These are phyloP conservation scores for Uria aalge DNA, from an alignment of 2,113 vertebrate species.

Conservation along the genomic window DNA sequence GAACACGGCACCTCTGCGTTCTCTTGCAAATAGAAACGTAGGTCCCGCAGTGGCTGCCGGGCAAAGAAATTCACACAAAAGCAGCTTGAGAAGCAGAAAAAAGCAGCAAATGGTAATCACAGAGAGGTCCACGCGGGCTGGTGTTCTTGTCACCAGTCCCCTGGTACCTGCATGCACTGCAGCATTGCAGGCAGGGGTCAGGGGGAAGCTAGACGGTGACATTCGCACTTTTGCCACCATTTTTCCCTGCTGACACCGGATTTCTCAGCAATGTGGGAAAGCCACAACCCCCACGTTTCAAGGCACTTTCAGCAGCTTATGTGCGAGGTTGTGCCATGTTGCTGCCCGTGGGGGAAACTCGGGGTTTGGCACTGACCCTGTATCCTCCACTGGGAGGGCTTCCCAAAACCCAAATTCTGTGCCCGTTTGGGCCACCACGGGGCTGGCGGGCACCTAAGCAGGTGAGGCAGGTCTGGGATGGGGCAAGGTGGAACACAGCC, in stretches of 20 bases:
- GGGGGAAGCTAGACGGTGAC: neutral
- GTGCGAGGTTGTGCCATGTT: fast-evolving
- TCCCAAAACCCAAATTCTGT: neutral
- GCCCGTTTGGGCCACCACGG: fast-evolving
- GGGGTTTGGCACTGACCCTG: neutral
- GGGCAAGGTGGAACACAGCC: neutral
- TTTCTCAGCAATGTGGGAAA: neutral
- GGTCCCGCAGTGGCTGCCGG: fast-evolving
- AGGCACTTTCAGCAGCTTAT: neutral
- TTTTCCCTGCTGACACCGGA: neutral
- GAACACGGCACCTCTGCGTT: neutral
- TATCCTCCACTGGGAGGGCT: neutral
- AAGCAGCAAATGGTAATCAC: fast-evolving
- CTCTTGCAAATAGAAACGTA: neutral
- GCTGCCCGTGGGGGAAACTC: neutral
- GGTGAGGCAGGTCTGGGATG: neutral
- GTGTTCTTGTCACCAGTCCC: neutral
- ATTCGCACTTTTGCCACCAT: fast-evolving
- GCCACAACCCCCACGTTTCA: fast-evolving
- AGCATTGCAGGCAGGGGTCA: neutral
- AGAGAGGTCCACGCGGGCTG: neutral
- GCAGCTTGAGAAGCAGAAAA: neutral
- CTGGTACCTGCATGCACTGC: neutral
- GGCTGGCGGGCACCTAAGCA: neutral
- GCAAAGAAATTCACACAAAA: neutral